Conservation (phyloP, 1,140 invertebrate genomes). For the Lepeophtheirus salmonis region DNA sequence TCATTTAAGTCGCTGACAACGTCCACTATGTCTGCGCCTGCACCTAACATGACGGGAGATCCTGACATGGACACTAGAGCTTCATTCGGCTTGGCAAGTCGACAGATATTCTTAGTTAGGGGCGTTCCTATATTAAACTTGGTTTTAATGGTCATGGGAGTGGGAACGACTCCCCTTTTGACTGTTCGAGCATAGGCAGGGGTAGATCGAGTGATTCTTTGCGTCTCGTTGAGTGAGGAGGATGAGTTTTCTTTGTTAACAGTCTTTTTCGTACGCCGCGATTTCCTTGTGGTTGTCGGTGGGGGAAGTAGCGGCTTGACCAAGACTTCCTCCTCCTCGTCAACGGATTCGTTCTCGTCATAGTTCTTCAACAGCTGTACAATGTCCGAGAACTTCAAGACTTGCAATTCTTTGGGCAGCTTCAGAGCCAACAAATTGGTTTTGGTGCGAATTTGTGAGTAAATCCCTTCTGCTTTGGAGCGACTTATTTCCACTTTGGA, state of each 20-base stretch:
- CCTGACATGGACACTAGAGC: neutral
- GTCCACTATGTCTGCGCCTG: neutral
- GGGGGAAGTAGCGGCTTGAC: neutral
- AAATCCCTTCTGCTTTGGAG: no score
- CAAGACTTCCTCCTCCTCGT: neutral
- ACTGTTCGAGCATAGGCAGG: neutral
- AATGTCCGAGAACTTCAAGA: no score
- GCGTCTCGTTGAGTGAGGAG: no score
- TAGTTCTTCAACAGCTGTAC: no score
- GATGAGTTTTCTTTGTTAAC: neutral
- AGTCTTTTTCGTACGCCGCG: neutral
- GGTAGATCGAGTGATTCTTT: neutral
- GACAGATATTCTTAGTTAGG: neutral
- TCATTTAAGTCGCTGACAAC: neutral
- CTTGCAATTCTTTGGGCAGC: no score
- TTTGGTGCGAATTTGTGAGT: no score
- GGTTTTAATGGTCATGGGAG: neutral
- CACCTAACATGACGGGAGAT: neutral
- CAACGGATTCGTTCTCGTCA: no score
- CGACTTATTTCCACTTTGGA: no score
- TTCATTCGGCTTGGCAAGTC: neutral
- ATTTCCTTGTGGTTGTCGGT: neutral
- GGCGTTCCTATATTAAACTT: neutral
- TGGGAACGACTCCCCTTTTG: neutral
- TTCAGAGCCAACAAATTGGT: no score